phyloP scores from a whole-genome alignment of 92 coral and sea anemone genomes.

The Siderastrea radians region DNA sequence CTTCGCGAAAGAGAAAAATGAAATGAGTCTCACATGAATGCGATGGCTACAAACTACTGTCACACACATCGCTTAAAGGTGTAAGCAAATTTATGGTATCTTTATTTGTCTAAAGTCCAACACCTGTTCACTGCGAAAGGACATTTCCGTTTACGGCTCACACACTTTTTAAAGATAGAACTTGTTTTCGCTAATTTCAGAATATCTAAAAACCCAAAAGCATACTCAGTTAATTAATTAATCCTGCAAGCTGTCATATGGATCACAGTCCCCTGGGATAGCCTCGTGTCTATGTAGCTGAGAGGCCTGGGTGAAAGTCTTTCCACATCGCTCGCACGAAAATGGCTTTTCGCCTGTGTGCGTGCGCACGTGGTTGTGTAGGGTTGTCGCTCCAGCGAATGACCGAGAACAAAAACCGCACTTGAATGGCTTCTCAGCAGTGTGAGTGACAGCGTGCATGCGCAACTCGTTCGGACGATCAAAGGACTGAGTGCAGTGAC shows the following conservation, averaged over 20 bases:
- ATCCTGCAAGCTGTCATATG: conserved; percentile 7
- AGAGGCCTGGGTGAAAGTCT: conserved; percentile 92
- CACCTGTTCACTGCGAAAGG: too few species aligned
- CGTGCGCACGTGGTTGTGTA: conserved; percentile 95
- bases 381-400: conserved; percentile 97
- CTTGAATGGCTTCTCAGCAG: conserved; percentile 94
- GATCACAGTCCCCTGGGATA: conserved; percentile 83
- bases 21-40: too few species aligned
- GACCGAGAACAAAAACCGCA: conserved; percentile 98
- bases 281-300: conserved; percentile 94
- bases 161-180: too few species aligned
- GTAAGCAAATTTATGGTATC: too few species aligned
- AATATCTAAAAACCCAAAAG: not conserved
- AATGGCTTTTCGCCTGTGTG: conserved; percentile 99
- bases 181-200: too few species aligned
- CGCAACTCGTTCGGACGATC: conserved; percentile 88
- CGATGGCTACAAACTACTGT: too few species aligned
- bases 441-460: conserved; percentile 95
- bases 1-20: too few species aligned
- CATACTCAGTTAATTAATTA: not conserved
- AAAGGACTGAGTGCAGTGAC: conserved; percentile 90
- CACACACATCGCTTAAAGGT: too few species aligned
- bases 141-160: too few species aligned
- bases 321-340: conserved; percentile 88
- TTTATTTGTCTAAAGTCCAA: too few species aligned